These are phyloP conservation scores for Chionoecetes opilio DNA, from an alignment of 1,140 invertebrate species.

Conservation along the genomic window DNA sequence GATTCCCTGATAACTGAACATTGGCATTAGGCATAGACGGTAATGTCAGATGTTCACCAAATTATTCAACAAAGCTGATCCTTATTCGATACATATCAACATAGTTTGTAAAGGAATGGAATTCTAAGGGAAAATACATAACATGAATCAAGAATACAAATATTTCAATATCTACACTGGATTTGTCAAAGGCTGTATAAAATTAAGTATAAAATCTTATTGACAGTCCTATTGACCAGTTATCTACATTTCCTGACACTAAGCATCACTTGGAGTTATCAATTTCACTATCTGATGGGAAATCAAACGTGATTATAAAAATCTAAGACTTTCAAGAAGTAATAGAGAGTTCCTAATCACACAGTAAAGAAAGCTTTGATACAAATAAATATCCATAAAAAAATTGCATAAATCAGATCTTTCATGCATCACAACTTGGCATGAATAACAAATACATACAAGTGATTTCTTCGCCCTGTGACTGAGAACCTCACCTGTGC, in stretches of 20 bases:
- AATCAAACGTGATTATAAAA: conserved; percentile 19
- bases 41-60: conserved; percentile 7
- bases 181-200: conserved; percentile 8
- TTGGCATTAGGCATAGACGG: neutral
- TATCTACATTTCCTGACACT: conserved; percentile 20
- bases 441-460: conserved; percentile 43
- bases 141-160: neutral
- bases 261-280: conserved; percentile 25
- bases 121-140: conserved; percentile 1
- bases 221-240: conserved; percentile 17
- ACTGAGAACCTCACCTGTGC: conserved; percentile 5
- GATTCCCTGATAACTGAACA: conserved; percentile 1
- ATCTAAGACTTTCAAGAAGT: neutral
- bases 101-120: neutral
- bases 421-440: conserved; percentile 56
- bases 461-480: conserved; percentile 12
- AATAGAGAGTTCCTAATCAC: neutral
- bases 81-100: neutral
- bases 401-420: conserved; percentile 62
- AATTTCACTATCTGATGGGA: neutral
- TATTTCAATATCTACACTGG: neutral
- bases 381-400: conserved; percentile 41
- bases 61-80: neutral
- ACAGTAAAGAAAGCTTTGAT: neutral
- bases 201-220: conserved; percentile 23